Base-by-base conservation (phyloP, 2,888 invertebrate genomes). In the Cosmorhoe ocellata region DNA sequence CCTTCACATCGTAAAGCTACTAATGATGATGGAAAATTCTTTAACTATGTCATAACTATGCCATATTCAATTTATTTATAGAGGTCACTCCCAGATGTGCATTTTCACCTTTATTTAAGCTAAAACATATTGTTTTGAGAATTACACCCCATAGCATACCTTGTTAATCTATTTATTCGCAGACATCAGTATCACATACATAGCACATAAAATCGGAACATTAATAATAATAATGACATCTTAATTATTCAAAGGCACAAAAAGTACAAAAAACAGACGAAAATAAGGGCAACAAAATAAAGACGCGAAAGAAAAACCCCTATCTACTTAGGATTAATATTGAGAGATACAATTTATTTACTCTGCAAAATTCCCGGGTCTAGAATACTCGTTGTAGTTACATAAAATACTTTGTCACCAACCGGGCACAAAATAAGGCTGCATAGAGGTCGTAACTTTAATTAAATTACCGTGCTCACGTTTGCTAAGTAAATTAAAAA, bases 401-500 rank as follows among this genome's bases (percentile, higher is more conserved):
- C 28, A 33, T n/a, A 48, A 28, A 42, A 46, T 50, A 59, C 56
- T 44, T 46, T 56, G 47, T 51, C 45, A 26, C 49, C 39, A 51
- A 49, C 56, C 43, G 39, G 46, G 46, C 46, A 36, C 40, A 31
- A 56, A 49, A 56, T 43, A 51, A 43, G 34, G 31, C 43, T 32
- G 46, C 31, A 12, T 38, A 43, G 43, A 49, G 51, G 56, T 42
- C 50, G 59, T 52, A 48, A 57, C 51, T 56, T 59, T 59, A 59
- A 59, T 59, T 59, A 52, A 59, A 59, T 57, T 56, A 57, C 39
- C 18, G 7, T 11, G 67, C 51, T 36, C 40, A 59, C 61, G 66
- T 64, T 47, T 54, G 54, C 65, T 73, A 71, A 73, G 71, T 69
- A 64, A 71, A 73, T 76, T 72, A 73, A 69, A 70, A 56, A 61